phyloP scores from a whole-genome alignment of 2,888 invertebrate genomes.

The Crioceris asparagi region DNA sequence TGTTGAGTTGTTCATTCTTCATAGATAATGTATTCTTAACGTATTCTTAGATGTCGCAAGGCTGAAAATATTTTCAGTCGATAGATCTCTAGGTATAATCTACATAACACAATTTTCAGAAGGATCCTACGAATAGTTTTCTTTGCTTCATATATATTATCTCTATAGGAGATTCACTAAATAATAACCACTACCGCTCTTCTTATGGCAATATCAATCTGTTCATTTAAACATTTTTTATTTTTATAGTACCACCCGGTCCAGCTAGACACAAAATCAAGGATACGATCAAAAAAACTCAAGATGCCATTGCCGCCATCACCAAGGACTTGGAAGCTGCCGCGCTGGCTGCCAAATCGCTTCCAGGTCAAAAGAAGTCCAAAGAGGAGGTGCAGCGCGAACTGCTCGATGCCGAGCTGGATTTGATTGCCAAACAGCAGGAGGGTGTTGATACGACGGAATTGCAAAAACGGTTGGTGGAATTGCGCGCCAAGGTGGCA shows the following conservation, averaged over 20 bases:
- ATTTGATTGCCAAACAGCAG: constrained; percentile 80
- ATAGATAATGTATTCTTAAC: too few species aligned
- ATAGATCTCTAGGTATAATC: too few species aligned
- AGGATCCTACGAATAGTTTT: too few species aligned
- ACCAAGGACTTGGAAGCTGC: constrained; percentile 49
- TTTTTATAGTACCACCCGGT: constrained; percentile 46
- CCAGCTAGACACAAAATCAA: constrained; percentile 66
- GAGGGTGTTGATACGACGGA: constrained; percentile 80
- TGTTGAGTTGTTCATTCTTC: too few species aligned
- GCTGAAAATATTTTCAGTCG: too few species aligned
- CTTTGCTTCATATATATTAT: too few species aligned
- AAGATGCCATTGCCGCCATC: constrained; percentile 71
- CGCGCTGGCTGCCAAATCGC: constrained; percentile 34
- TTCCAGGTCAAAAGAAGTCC: constrained; percentile 22
- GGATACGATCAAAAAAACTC: constrained; percentile 71
- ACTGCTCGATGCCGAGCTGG: constrained; percentile 81
- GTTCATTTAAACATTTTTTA: too few species aligned
- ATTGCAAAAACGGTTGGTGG: constrained; percentile 64
- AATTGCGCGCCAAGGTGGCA: constrained; percentile 49
- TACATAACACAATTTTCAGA: too few species aligned
- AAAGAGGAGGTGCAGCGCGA: constrained; percentile 47
- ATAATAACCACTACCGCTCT: too few species aligned
- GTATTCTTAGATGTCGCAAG: too few species aligned
- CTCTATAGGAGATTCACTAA: too few species aligned
- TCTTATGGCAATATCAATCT: too few species aligned